Percentiles rank a stretch among this genome's conserved stretches.
phyloP scores from a whole-genome alignment of 2,113 vertebrate genomes.

The Ciconia stormi region DNA sequence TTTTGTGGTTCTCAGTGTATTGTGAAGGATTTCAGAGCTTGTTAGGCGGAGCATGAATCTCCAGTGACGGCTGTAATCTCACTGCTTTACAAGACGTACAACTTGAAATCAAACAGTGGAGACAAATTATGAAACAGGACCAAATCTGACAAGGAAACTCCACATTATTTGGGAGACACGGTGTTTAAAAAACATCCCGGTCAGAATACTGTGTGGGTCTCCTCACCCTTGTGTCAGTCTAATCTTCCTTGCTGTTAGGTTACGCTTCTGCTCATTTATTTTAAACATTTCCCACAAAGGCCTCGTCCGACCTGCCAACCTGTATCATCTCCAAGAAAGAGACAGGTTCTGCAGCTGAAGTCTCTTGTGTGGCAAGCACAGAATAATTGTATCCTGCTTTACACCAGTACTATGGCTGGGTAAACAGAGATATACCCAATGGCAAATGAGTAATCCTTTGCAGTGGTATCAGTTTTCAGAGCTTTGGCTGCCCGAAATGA shows the following conservation, averaged over 20 bases:
- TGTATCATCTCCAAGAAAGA: constrained; percentile 22
- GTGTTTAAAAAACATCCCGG: constrained; percentile 9
- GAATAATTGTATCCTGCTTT: constrained; percentile 62
- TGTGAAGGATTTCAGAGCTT: constrained; percentile 48
- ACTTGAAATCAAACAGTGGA: constrained; percentile 34
- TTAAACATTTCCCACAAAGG: constrained; percentile 40
- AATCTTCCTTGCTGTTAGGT: constrained; percentile 44
- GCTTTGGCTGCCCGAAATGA: constrained; percentile 75
- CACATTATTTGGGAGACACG: not conserved
- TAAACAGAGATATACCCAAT: constrained; percentile 75
- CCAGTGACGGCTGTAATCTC: constrained; percentile 21
- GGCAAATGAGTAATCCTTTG: constrained; percentile 70
- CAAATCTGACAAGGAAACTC: not conserved
- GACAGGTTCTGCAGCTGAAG: constrained; percentile 41
- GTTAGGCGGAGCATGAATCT: constrained; percentile 29
- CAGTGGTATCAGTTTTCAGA: constrained; percentile 71
- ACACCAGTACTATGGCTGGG: constrained; percentile 53
- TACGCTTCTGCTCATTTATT: constrained; percentile 58
- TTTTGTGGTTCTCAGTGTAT: constrained; percentile 19
- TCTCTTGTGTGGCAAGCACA: constrained; percentile 43
- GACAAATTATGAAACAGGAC: constrained; percentile 9
- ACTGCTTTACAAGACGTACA: not conserved
- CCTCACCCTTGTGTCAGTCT: not conserved
- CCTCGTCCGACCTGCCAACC: constrained; percentile 51
- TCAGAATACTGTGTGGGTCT: not conserved